A percentile compares a stretch with the other conserved stretches of the same genome.
Conservation (phyloP, 2,113 vertebrate genomes). For the Eira barbara region DNA sequence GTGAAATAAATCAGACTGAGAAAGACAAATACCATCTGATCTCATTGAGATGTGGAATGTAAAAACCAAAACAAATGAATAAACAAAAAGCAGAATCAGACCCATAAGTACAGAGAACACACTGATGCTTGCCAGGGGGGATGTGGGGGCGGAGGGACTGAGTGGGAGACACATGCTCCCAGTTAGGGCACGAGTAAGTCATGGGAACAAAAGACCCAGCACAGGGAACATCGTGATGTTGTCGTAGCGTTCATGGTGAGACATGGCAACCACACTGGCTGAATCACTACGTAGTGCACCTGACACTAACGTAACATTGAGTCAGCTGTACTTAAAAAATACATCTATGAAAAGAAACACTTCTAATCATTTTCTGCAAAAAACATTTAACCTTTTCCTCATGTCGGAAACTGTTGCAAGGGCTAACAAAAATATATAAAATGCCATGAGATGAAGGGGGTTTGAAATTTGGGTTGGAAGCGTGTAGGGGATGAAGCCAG, state of each 20-base stretch:
- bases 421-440: background rate
- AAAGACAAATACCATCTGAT: background rate
- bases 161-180: background rate
- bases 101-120: background rate
- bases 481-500: background rate
- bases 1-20: background rate
- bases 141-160: background rate
- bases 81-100: background rate
- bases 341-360: background rate
- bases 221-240: background rate
- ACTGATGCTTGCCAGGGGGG: background rate
- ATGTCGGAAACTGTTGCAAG: background rate
- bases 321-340: background rate
- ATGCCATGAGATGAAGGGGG: background rate
- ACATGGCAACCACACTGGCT: background rate
- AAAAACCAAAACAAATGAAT: background rate
- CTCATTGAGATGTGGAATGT: background rate
- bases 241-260: fast-evolving
- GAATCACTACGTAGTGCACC: background rate
- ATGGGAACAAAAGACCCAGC: background rate
- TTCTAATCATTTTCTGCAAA: background rate
- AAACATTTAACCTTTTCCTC: background rate
- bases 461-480: background rate
- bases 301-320: background rate
- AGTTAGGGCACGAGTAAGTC: background rate